A percentile compares a stretch with the other conserved stretches of the same genome.
phyloP scores from a whole-genome alignment of 2,797 vertebrate species.

The Hybognathus amarus region DNA sequence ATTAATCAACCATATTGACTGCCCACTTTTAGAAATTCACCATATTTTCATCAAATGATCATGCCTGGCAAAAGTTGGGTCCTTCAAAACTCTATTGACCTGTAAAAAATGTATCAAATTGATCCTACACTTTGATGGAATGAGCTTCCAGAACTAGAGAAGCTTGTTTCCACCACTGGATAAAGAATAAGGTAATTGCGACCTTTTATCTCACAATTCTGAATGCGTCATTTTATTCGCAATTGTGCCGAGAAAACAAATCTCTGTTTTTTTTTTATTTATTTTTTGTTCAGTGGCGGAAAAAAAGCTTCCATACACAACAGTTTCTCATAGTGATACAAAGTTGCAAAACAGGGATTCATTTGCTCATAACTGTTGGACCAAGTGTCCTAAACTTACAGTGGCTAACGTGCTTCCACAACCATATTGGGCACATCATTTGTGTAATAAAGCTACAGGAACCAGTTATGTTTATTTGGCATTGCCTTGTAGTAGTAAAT shows the following conservation, averaged over 20 bases:
- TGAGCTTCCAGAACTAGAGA: neutral
- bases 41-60: too few species aligned
- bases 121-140: neutral
- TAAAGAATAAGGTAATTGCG: neutral
- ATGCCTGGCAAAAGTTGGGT: too few species aligned
- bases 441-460: too few species aligned
- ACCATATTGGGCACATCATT: neutral
- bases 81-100: neutral
- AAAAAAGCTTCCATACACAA: neutral
- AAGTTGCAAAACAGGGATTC: neutral
- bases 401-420: neutral
- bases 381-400: neutral
- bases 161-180: neutral
- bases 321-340: neutral
- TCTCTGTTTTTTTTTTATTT: fast-evolving
- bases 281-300: neutral
- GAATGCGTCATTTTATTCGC: neutral
- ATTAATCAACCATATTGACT: neutral
- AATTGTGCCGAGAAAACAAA: neutral
- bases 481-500: neutral
- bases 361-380: neutral
- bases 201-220: neutral
- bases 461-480: too few species aligned
- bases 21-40: neutral
- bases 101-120: neutral